phyloP scores from a whole-genome alignment of 2,888 invertebrate species.

The Papilio demoleus region DNA sequence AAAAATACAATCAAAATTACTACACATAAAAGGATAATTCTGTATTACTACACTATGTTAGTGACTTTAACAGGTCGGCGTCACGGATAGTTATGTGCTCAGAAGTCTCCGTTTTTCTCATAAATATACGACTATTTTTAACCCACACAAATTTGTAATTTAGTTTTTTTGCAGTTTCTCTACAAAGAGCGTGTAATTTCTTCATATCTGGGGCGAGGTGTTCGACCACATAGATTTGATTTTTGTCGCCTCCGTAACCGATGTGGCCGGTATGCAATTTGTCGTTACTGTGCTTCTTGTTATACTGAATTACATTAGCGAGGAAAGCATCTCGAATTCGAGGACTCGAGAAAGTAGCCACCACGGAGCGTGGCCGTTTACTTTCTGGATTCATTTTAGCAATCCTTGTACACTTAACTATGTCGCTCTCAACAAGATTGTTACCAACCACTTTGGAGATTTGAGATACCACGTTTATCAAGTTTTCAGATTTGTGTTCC shows the following conservation, averaged over 20 bases:
- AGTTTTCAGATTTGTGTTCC: slow-evolving; percentile 44
- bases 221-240: slow-evolving; percentile 27
- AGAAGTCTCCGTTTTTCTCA: slow-evolving; percentile 28
- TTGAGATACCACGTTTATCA: slow-evolving; percentile 40
- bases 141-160: slow-evolving; percentile 27
- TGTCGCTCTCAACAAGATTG: slow-evolving; percentile 40
- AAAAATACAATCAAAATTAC: too few species aligned
- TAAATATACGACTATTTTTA: slow-evolving; percentile 23
- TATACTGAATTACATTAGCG: slow-evolving; percentile 35
- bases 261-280: slow-evolving; percentile 27
- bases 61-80: slow-evolving; percentile 15
- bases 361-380: slow-evolving; percentile 38
- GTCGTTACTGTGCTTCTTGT: slow-evolving; percentile 34
- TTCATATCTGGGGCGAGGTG: slow-evolving; percentile 26
- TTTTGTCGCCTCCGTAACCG: neutral
- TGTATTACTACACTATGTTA: too few species aligned
- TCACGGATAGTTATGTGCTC: slow-evolving; percentile 22
- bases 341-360: slow-evolving; percentile 35
- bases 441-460: slow-evolving; percentile 39
- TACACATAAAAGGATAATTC: too few species aligned
- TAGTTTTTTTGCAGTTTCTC: slow-evolving; percentile 10
- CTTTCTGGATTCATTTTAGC: slow-evolving; percentile 38
- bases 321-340: slow-evolving; percentile 33
- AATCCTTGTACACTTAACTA: slow-evolving; percentile 41
- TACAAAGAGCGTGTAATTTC: neutral